Evolutionary conservation across 2,888 invertebrate species (phyloP).

Genomic region (Tipula confusa): DNA sequence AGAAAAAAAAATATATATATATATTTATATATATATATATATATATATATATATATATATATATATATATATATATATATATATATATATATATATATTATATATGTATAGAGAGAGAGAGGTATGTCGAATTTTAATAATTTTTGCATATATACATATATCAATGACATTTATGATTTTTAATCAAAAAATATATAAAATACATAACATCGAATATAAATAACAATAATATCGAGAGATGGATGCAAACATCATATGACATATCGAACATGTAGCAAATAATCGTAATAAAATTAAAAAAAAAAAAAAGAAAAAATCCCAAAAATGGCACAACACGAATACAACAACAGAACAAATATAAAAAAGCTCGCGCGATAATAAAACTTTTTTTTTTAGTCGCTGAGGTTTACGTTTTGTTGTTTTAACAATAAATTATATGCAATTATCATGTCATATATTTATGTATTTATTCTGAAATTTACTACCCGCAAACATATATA

Average conservation of each 20-base stretch:
- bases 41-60: too few species aligned
- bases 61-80: too few species aligned
- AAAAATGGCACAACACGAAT: background rate
- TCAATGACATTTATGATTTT: background rate
- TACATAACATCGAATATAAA: background rate
- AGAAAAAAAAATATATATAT: too few species aligned
- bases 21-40: too few species aligned
- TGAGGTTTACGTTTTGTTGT: background rate
- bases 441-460: slow-evolving; percentile 21
- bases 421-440: slow-evolving; percentile 20
- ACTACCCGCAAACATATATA: background rate
- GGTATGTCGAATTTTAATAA: too few species aligned
- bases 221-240: background rate
- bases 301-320: background rate
- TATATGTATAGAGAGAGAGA: too few species aligned
- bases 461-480: background rate
- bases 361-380: slow-evolving; percentile 20
- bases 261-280: background rate
- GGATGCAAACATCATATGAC: background rate
- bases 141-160: background rate
- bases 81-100: too few species aligned
- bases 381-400: slow-evolving; percentile 13
- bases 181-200: background rate
- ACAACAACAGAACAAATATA: background rate
- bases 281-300: slow-evolving; percentile 13